Base-by-base conservation (phyloP, 1,140 invertebrate genomes). In the Conus ventricosus region DNA sequence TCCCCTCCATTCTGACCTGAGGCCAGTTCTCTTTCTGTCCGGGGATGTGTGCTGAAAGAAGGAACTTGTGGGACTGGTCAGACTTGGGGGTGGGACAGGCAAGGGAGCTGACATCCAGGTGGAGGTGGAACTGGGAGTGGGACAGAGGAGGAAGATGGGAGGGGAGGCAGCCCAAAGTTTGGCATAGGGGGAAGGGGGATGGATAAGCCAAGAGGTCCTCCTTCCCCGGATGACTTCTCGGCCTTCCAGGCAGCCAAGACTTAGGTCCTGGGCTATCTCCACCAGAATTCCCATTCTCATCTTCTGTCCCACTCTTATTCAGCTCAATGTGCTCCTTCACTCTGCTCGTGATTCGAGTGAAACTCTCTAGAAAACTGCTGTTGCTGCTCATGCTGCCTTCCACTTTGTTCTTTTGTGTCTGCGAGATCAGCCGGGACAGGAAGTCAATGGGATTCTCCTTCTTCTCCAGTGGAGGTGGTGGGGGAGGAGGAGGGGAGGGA, bases 391-490 rank as follows among this genome's bases (percentile, higher is more conserved):
- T 13, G 7, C 82, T 80, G 27, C 89, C 84, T 11, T 86, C 71
- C 20, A 88, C 87, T 13, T 90, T 84, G 39, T 84, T 89, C 88
- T 93, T 93, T 63, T 93, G 90, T 20, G 93, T 92, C 89, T 94
- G 92, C 76, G 91, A 91, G 63, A 94, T 91, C 15, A 94, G 91
- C 87, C 93, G 91, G n/a, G 94, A 94, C 13, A 94, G 89, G 89
- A 94, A 94, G 86, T 94, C 94, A 51, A 94, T 94, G 8, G 94
- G 93, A 87, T 94, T 94, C 53, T 91, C 88, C 76, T 90, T 90
- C 78, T 90, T 87, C 87, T 80, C 86, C n/a, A 82, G 27, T 78
- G 63, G 25, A 11, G 71, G 75, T 25, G 54, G 84, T 67, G 39
- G 84, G 84, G 88, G 86, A 20, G 86, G 76, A 0, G 87, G 78